These are phyloP conservation scores for Netelia inedita DNA, from an alignment of 2,888 invertebrate genomes.

Conservation along the genomic window DNA sequence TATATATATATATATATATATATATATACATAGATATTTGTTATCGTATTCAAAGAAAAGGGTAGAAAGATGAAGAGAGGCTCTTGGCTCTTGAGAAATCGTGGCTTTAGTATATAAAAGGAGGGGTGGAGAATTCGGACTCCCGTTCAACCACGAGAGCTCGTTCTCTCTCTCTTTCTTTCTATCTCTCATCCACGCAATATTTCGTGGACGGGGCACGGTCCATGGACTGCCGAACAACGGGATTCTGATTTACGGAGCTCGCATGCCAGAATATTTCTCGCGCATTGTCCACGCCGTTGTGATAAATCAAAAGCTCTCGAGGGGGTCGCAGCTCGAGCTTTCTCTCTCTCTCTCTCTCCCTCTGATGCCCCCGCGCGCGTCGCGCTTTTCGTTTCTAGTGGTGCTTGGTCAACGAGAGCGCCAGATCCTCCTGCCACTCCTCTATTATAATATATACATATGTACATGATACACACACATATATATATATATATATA, in stretches of 20 bases:
- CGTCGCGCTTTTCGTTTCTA: conserved; percentile 43
- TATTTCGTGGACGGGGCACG: conserved; percentile 71
- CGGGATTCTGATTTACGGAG: conserved; percentile 80
- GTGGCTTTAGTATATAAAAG: neutral
- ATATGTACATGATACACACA: neutral
- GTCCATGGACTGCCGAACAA: conserved; percentile 76
- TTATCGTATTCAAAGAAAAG: conserved; percentile 18
- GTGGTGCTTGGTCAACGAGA: conserved; percentile 31
- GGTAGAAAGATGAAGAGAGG: neutral
- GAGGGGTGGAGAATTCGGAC: conserved; percentile 10
- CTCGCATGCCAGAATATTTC: conserved; percentile 82
- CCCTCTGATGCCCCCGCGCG: conserved; percentile 24
- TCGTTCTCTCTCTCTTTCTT: conserved; percentile 42
- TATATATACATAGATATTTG: conserved; percentile 9
- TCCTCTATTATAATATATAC: conserved; percentile 4
- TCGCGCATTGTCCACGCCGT: conserved; percentile 82
- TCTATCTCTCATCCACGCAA: conserved; percentile 66
- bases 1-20: conserved; percentile 8
- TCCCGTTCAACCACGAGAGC: conserved; percentile 35
- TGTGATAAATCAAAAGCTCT: conserved; percentile 80
- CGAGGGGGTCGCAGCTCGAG: conserved; percentile 4
- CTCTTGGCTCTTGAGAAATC: conserved; percentile 47
- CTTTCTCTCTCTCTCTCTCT: conserved; percentile 3
- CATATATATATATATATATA: too few relatives aligned
- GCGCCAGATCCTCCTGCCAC: conserved; percentile 37